Evolutionary conservation across 92 coral and sea anemone species (phyloP).

Genomic region (Porites cylindrica): DNA sequence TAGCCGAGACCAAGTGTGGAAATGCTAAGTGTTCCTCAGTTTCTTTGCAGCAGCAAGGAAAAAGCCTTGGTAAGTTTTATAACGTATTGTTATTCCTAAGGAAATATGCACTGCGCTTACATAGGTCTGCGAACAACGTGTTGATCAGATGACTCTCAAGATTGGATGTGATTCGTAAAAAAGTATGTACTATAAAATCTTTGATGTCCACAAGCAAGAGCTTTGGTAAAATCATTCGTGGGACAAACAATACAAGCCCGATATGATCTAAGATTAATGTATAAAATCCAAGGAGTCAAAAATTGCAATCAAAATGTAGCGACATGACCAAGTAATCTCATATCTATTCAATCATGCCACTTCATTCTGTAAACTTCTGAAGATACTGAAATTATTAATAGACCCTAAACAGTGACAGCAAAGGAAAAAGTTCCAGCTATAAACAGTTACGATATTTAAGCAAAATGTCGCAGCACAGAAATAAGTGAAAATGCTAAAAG

Average conservation of each 20-base stretch:
- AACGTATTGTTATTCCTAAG: neutral
- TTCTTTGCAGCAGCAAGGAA: neutral
- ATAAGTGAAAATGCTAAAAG: neutral
- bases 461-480: neutral
- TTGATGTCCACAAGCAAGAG: neutral
- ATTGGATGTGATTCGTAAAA: neutral
- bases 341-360: neutral
- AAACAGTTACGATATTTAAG: neutral
- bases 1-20: constrained; percentile 2
- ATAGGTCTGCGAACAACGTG: too few species aligned
- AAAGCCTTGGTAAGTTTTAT: constrained; percentile 17
- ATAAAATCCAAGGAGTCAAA: neutral
- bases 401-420: neutral
- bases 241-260: neutral
- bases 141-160: neutral
- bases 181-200: neutral
- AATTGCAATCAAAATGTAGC: neutral
- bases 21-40: constrained; percentile 9
- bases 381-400: too few species aligned
- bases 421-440: neutral
- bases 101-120: neutral
- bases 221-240: neutral
- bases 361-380: neutral
- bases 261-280: neutral
- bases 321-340: neutral